Conservation (phyloP, 2,113 vertebrate genomes). For the Rhineura floridana region DNA sequence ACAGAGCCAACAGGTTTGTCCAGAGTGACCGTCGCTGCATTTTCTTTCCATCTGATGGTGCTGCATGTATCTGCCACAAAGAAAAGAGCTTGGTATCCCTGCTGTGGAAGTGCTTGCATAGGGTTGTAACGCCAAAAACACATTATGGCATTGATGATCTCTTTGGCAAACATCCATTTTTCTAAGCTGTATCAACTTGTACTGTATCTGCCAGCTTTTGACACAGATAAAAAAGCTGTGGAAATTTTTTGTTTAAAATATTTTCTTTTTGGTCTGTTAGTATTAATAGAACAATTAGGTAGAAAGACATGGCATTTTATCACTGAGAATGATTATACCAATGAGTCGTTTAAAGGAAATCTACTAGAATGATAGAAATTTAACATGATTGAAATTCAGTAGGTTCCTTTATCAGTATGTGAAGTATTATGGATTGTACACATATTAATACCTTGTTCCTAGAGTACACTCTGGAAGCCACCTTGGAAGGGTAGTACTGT, state of each 20-base stretch:
- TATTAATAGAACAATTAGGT: neutral
- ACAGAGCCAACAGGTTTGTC: conserved; percentile 59
- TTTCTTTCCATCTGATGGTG: neutral
- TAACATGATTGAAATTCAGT: neutral
- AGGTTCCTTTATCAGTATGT: neutral
- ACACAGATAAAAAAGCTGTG: neutral
- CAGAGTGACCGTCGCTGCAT: neutral
- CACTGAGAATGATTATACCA: neutral
- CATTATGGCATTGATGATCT: accelerated
- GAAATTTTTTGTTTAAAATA: neutral
- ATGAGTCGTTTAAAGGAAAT: neutral
- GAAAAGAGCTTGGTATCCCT: neutral
- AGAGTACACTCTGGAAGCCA: neutral
- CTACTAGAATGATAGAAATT: neutral
- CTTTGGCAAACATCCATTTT: neutral
- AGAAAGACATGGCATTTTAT: neutral
- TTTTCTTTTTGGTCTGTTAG: neutral
- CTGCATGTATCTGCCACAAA: neutral
- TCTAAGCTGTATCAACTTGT: neutral
- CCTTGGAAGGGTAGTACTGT: neutral
- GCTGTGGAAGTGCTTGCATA: conserved; percentile 2
- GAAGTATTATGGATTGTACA: neutral
- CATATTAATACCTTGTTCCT: neutral
- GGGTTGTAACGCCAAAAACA: neutral
- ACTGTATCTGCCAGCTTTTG: neutral